Base-by-base conservation (phyloP, 2,113 vertebrate species). In the Morone saxatilis region DNA sequence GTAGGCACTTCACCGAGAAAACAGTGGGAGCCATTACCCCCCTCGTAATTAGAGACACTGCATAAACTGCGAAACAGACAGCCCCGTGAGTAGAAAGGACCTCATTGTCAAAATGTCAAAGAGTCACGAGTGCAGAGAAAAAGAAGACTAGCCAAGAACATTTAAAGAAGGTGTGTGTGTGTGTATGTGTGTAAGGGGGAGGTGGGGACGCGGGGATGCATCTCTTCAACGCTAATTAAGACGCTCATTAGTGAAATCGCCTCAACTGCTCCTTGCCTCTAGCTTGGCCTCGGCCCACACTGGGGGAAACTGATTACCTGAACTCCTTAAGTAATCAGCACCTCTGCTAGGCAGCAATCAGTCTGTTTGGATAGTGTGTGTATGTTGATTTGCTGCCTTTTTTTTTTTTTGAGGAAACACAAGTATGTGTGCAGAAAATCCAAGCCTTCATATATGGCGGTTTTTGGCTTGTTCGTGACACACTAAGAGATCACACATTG, bases 31-130 rank as follows among this genome's bases (percentile, higher is more conserved):
- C 91, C 89, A 92, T 94, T 95, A 93, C 90, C 62, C 19, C 86
- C 68, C 84, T 88, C 76, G 90, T 93, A 95, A 95, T 96, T 92
- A 94, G 93, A 94, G 94, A 90, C 89, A 69, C 70, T 80, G 87
- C 87, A 87, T 91, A 80, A 90, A 90, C 87, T 79, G 80, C 78
- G 66, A 79, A 88, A 80, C 68, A 91, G 90, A 88, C 80, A 84
- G 63, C 78, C 81, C 56, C 41, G 50, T 71, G 62, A 88, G 87
- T 80, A 87, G 83, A 92, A 90, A 85, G 70, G 79, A 78, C 80
- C 70, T 77, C 60, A 88, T 84, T 89, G 87, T 92, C 83, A 62
- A 91, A 91, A 87, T 85, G 81, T 92, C 88, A 94, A 83, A 78
- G 72, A 85, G 87, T 91, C 88, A 86, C 2, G 2, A 78, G 80